These are phyloP conservation scores for Ploceus nigricollis DNA, from an alignment of 2,113 vertebrate species.

Conservation along the genomic window DNA sequence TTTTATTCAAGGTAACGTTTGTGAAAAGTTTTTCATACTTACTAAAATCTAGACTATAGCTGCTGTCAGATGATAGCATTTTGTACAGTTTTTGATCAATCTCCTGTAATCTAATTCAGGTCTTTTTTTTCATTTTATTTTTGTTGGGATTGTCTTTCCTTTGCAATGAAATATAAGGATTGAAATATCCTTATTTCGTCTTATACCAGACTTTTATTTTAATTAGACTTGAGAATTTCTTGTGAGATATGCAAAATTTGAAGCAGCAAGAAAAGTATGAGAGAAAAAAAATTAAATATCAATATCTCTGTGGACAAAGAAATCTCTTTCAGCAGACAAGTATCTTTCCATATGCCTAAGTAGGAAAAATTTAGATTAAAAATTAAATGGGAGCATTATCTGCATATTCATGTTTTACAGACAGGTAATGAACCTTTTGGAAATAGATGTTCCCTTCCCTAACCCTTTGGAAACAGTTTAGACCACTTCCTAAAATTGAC, in stretches of 20 bases:
- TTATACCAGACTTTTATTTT: not conserved
- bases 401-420: not conserved
- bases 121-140: not conserved
- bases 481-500: not conserved
- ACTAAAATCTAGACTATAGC: not conserved
- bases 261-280: not conserved
- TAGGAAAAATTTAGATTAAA: not conserved
- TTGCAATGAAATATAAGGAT: not conserved
- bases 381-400: not conserved
- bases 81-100: not conserved
- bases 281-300: not conserved
- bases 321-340: not conserved
- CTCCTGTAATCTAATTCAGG: not conserved
- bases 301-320: not conserved
- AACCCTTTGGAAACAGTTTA: not conserved
- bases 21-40: not conserved
- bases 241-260: not conserved
- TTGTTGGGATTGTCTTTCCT: not conserved
- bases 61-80: not conserved
- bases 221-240: not conserved
- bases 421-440: not conserved
- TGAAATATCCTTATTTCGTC: not conserved
- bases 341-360: not conserved
- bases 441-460: not conserved
- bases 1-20: not conserved